Evolutionary conservation across 2,888 invertebrate genomes (phyloP).

Genomic region (Cryptocephalus moraei): DNA sequence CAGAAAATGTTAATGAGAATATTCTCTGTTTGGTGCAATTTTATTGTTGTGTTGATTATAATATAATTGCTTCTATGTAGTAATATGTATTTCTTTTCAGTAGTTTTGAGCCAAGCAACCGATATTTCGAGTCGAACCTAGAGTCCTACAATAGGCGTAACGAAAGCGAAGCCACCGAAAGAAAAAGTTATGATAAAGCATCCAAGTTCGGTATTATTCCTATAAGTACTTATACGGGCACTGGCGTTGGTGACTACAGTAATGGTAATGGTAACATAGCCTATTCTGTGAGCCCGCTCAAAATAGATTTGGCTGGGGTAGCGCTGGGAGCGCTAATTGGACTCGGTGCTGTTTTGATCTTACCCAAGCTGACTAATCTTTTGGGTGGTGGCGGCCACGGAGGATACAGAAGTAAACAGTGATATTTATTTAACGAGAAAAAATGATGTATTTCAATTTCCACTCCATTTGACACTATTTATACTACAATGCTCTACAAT

Average conservation of each 20-base stretch:
- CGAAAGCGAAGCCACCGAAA: conserved; percentile 7
- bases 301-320: conserved; percentile 73
- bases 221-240: conserved; percentile 41
- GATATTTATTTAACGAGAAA: too few relatives aligned
- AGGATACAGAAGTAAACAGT: conserved; percentile 53
- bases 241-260: conserved; percentile 36
- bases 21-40: too few relatives aligned
- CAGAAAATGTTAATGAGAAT: too few relatives aligned
- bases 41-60: too few relatives aligned
- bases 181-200: conserved; percentile 13
- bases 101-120: conserved; percentile 39
- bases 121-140: conserved; percentile 32
- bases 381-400: conserved; percentile 51
- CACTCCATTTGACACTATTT: too few relatives aligned
- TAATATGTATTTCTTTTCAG: conserved; percentile 12
- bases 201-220: conserved; percentile 39
- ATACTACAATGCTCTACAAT: too few relatives aligned
- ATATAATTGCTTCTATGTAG: too few relatives aligned
- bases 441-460: too few relatives aligned
- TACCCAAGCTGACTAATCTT: conserved; percentile 67
- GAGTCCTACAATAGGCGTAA: conserved; percentile 11
- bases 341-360: conserved; percentile 67
- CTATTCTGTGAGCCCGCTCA: conserved; percentile 57
- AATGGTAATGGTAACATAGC: conserved; percentile 37
- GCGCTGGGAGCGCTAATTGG: conserved; percentile 72